phyloP scores from a whole-genome alignment of 2,113 vertebrate genomes.

The Poecilia latipinna region DNA sequence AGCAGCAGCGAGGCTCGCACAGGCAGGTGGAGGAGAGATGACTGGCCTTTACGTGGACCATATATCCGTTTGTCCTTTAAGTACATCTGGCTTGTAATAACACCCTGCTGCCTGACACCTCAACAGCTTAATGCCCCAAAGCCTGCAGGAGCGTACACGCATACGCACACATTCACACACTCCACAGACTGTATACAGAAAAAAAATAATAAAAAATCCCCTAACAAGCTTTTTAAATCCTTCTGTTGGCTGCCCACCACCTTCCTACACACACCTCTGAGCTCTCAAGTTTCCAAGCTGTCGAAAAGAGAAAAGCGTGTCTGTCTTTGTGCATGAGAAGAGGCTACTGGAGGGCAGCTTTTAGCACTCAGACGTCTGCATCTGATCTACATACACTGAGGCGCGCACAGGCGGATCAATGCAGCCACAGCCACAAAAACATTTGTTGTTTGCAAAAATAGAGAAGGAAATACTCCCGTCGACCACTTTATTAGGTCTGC shows the following conservation, averaged over 20 bases:
- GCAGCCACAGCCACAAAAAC: conserved; percentile 19
- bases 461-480: background rate
- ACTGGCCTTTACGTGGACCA: conserved; percentile 29
- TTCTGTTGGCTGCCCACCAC: conserved; percentile 60
- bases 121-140: conserved; percentile 54
- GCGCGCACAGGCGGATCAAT: conserved; percentile 20
- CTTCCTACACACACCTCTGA: conserved; percentile 50
- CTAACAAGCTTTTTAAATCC: conserved; percentile 65
- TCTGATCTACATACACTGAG: conserved; percentile 68
- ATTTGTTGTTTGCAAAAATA: conserved; percentile 25
- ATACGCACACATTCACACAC: conserved; percentile 20
- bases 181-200: conserved; percentile 30
- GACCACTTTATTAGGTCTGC: conserved; percentile 51
- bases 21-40: conserved; percentile 29
- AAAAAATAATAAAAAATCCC: conserved; percentile 22
- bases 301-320: conserved; percentile 39
- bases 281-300: conserved; percentile 67
- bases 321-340: conserved; percentile 24
- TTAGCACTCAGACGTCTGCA: conserved; percentile 78
- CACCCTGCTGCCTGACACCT: conserved; percentile 46
- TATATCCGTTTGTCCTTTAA: conserved; percentile 57
- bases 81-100: conserved; percentile 64
- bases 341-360: conserved; percentile 44
- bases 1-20: conserved; percentile 9
- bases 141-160: conserved; percentile 27